Evolutionary conservation across 2,113 vertebrate genomes (phyloP).

Genomic region (Cavia porcellus): DNA sequence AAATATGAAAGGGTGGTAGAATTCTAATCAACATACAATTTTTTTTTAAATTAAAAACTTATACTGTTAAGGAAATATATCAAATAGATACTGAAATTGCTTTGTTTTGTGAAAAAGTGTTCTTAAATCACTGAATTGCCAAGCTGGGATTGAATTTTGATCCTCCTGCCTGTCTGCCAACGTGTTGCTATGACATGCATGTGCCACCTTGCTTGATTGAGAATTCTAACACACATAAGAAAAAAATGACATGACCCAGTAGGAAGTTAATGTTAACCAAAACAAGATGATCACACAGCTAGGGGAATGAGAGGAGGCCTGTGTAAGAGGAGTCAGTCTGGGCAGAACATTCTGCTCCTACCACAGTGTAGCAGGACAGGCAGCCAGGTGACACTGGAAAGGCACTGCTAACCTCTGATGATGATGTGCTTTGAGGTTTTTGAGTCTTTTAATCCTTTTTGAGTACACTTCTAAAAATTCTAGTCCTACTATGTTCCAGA

Average conservation of each 20-base stretch:
- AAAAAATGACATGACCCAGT: not conserved
- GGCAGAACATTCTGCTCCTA: not conserved
- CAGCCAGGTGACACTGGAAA: not conserved
- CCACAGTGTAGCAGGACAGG: too few species aligned
- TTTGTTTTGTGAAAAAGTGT: not conserved
- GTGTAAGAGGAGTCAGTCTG: not conserved
- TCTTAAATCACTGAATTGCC: not conserved
- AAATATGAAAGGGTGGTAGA: not conserved
- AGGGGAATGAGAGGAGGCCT: too few species aligned
- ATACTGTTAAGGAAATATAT: not conserved
- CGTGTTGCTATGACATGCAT: not conserved
- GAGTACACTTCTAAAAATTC: not conserved
- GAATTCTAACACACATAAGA: not conserved
- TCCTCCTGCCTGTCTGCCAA: not conserved
- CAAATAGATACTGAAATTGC: not conserved
- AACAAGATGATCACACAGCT: not conserved
- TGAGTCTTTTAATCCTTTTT: not conserved
- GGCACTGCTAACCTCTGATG: fast-evolving
- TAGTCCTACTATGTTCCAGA: not conserved
- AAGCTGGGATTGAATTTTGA: not conserved
- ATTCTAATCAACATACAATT: not conserved
- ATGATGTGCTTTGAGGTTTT: not conserved
- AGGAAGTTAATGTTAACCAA: not conserved
- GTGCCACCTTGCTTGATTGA: not conserved
- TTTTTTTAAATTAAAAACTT: not conserved